Evolutionary conservation across 1,140 invertebrate species (phyloP), one percentile per base, ranked within the genome.

Genomic region (Caerostris darwini): DNA sequence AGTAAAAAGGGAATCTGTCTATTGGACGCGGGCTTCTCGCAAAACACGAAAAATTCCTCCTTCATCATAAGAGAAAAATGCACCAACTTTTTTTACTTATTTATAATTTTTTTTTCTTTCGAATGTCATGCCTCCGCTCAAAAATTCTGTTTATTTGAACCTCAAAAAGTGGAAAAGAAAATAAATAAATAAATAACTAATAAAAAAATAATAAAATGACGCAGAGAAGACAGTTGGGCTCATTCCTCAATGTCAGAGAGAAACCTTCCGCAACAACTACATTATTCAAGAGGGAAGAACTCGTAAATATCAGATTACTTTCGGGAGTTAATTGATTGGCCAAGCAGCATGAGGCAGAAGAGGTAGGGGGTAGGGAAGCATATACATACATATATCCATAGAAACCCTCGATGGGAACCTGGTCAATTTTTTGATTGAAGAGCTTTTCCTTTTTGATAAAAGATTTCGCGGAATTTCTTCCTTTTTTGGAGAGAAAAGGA

Each of bases 251-350:
- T 90, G 88, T 90, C 88, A 90, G 67, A 90, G 64, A 71, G 67
- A 34, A 87, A 54, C 81, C 81, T n/a, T 83, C 10, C 53, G 5
- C 53, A 7, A 64, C 12, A 88, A 90, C 88, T 90, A 90, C 88
- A 90, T 90, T 90, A 90, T 90, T 90, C 88, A 90, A 64, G 88
- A 71, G 53, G 50, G 64, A 69, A 77, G 88, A 69, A 71, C 64
- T 90, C 88, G 88, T 90, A 90, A 90, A 90, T 90, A 90, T 90
- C 88, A 90, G 88, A 90, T 90, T 90, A 90, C 88, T 57, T 85
- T 85, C 58, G 58, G 69, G 64, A 77, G 88, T 90, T 90, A 90
- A 90, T 90, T 90, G 88, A 90, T 90, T 90, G 88, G 50, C 69
- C 69, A 12, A 10, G 59, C 19, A 34, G n/a, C n/a, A n/a, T n/a